Evolutionary conservation across 2,888 invertebrate genomes (phyloP).

Genomic region (Nineta flava): DNA sequence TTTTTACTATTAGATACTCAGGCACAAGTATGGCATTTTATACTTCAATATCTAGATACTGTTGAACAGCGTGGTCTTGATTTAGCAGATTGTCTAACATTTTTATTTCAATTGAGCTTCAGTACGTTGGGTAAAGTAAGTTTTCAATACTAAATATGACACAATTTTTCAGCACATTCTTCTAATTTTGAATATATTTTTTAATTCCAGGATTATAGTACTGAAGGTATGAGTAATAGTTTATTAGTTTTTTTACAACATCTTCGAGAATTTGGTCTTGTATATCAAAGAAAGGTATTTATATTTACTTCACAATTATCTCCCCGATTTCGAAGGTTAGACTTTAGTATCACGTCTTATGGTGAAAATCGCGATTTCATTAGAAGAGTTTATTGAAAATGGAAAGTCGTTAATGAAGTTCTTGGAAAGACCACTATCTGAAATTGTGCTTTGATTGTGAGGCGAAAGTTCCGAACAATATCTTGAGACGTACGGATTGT

Average conservation of each 20-base stretch:
- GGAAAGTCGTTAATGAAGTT: too few species aligned
- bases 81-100: slow-evolving; percentile 82
- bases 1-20: slow-evolving; percentile 86
- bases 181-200: background rate
- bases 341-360: too few species aligned
- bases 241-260: slow-evolving; percentile 86
- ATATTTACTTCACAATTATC: background rate
- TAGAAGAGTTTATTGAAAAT: too few species aligned
- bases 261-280: slow-evolving; percentile 90
- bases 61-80: slow-evolving; percentile 74
- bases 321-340: background rate
- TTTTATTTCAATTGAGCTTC: slow-evolving; percentile 92
- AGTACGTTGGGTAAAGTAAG: slow-evolving; percentile 76
- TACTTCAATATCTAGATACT: slow-evolving; percentile 88
- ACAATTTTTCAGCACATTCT: background rate
- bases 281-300: slow-evolving; percentile 82
- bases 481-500: too few species aligned
- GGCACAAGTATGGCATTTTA: slow-evolving; percentile 95
- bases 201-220: slow-evolving; percentile 73
- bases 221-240: slow-evolving; percentile 80
- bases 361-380: too few species aligned
- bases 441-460: too few species aligned
- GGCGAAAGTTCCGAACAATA: too few species aligned
- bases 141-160: background rate
- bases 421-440: too few species aligned